phyloP scores from a whole-genome alignment of 1,140 invertebrate genomes.

The Temnothorax nylanderi region DNA sequence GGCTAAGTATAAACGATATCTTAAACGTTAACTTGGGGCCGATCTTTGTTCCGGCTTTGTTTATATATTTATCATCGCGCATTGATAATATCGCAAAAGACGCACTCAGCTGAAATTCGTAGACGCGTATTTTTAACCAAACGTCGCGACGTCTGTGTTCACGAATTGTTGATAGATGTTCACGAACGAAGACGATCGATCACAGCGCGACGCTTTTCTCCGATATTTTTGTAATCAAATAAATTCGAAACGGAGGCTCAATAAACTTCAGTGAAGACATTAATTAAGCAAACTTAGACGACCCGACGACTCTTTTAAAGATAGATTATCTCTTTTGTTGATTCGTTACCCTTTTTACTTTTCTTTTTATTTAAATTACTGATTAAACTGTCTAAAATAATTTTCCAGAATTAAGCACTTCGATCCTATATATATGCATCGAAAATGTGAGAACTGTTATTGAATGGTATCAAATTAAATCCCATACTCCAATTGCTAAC shows the following conservation, averaged over 20 bases:
- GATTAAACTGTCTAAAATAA: not conserved
- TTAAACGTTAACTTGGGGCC: slow-evolving; percentile 19
- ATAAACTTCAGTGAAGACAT: not conserved
- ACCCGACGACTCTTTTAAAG: not conserved
- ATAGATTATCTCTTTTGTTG: not conserved
- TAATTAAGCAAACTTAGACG: not conserved
- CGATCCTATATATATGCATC: not conserved
- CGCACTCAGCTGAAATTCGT: not conserved
- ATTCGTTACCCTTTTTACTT: not conserved
- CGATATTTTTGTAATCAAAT: not conserved
- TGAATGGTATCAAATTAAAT: slow-evolving; percentile 41
- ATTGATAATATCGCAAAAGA: slow-evolving; percentile 2
- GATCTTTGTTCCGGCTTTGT: not conserved
- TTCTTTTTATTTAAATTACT: not conserved
- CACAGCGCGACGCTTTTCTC: not conserved
- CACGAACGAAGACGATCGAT: not conserved
- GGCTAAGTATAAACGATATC: slow-evolving; percentile 45
- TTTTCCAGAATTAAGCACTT: slow-evolving; percentile 9
- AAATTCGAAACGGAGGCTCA: not conserved
- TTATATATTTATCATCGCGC: not conserved
- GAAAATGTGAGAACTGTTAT: slow-evolving; percentile 34
- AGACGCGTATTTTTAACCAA: slow-evolving; percentile 14
- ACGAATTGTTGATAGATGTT: not conserved
- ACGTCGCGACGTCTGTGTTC: slow-evolving; percentile 11
- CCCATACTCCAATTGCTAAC: slow-evolving; percentile 14